These are phyloP conservation scores for Rapana venosa DNA, from an alignment of 2,888 invertebrate genomes.

Conservation along the genomic window DNA sequence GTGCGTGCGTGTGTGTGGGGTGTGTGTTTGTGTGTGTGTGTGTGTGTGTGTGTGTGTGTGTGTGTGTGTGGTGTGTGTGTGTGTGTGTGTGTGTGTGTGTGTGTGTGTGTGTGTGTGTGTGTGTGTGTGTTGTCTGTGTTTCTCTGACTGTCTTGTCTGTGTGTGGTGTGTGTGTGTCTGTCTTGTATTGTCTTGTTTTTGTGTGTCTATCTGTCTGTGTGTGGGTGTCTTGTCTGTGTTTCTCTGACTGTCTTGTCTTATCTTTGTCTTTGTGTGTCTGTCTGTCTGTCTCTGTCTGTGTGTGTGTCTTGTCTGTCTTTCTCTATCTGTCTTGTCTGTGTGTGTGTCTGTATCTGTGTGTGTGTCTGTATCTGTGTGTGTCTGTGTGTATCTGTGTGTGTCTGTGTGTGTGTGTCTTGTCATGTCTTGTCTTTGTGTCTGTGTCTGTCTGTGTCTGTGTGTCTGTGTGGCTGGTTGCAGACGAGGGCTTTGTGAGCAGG, in stretches of 20 bases:
- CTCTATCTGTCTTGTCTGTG: not conserved
- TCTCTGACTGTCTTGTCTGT: not conserved
- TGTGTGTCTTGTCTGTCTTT: not conserved
- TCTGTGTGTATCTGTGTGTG: slow-evolving; percentile 22
- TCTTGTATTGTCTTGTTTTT: not conserved
- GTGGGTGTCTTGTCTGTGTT: not conserved
- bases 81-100: not conserved
- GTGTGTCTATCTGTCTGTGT: not conserved
- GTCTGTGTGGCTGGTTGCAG: slow-evolving; percentile 21
- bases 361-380: slow-evolving; percentile 14
- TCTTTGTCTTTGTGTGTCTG: not conserved
- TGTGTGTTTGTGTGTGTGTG: too few relatives aligned
- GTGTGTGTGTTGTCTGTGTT: not conserved
- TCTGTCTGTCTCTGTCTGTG: not conserved
- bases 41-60: too few relatives aligned
- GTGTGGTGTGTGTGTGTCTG: not conserved
- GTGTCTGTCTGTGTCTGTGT: not conserved
- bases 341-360: not conserved
- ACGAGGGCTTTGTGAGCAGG: not conserved
- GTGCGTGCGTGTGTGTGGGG: too few relatives aligned
- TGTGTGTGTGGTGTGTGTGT: too few relatives aligned
- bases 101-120: not conserved
- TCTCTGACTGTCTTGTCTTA: not conserved
- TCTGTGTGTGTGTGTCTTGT: slow-evolving; percentile 22
- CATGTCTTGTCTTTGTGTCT: not conserved